Base-by-base conservation (phyloP, 2,797 vertebrate genomes). In the Sphaeramia orbicularis region DNA sequence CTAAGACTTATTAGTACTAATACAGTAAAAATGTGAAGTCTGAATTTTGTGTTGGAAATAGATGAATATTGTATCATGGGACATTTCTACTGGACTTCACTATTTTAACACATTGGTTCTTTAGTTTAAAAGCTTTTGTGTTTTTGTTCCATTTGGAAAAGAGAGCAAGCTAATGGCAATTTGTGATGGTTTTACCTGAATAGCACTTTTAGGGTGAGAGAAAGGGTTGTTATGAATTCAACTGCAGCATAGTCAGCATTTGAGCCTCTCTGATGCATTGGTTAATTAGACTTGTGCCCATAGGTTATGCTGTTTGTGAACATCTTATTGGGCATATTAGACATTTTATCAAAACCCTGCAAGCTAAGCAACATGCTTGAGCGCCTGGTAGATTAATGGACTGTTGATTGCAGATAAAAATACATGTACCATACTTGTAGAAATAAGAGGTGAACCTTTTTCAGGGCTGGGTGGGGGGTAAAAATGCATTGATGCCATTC, bases 401-500 rank as follows among this genome's bases (percentile, higher is more conserved):
- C 16, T 70, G n/a, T 54, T 75, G 63, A 83, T 73, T 62, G 53
- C 71, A 75, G 60, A 76, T 63, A 58, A 72, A 78, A 77, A 49
- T 36, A 27, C 24, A 54, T 76, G 64, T 71, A 65, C 49, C 38
- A 65, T 62, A 66, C 44, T 76, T 80, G 71, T 61, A 54, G 57
- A 80, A 73, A 67, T 69, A 59, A 71, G 64, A 73, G 60, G 63
- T 84, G 54, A 40, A 48, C 42, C 71, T 81, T 81, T 80, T 69
- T 74, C 43, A 69, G 71, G 30, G 18, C 60, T 65, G 54, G 61
- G 60, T 71, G 47, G 75, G 65, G 75, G 80, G 55, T 86, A 69
- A 72, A 91, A 89, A 86, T 86, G 61, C 81, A 78, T 81, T 85
- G 81, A 78, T 83, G 80, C 59, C 71, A 69, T 83, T 78, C 54